Evolutionary conservation across 2,888 invertebrate species (phyloP), one percentile per base, ranked within the genome.

Genomic region (Galerucella calmariensis): DNA sequence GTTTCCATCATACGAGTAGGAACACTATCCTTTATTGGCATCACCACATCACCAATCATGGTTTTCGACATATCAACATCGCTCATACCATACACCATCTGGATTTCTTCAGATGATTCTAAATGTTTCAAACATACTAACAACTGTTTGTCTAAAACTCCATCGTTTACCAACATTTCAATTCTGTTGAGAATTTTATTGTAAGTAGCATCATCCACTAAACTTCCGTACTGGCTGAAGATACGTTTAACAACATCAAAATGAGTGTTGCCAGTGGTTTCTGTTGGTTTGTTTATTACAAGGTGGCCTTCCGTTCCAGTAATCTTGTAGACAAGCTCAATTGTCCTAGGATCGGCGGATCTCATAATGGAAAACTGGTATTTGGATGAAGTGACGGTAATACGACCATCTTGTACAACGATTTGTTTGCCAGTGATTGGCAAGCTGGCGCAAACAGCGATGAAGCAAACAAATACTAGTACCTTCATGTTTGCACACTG

Each of bases 331-430:
- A 71, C 63, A 62, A 81, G 74, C 14, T 79, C 79, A 35, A 72
- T 12, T 48, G 67, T 66, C 44, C 48, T 67, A 8, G 66, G 66
- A 20, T 72, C 16, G 44, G 72, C 63, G 66, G 69, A 66, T 20
- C 65, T 70, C 44, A 59, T 74, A 67, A 67, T 61, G 44, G 80
- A 78, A 24, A 56, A 44, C 53, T 62, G 16, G 68, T 67, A 3
- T 56, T 61, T 56, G 53, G 56, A 9, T 10, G 56, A 56, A 56
- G 20, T 68, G 16, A 81, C 76, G 46, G 73, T 58, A 61, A 81
- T 74, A 59, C 65, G 77, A 24, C 79, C 79, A 76, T 81, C 79
- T n/a, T 79, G 75, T 63, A 72, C 68, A 27, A 79, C 69, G 9
- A 56, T 56, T 9, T 14, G 61, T 10, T 14, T 59, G 27, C 59